Percentiles rank a stretch among this genome's conserved stretches.
These are phyloP conservation scores for Halcyon senegalensis DNA, from an alignment of 2,113 vertebrate genomes.

Conservation along the genomic window DNA sequence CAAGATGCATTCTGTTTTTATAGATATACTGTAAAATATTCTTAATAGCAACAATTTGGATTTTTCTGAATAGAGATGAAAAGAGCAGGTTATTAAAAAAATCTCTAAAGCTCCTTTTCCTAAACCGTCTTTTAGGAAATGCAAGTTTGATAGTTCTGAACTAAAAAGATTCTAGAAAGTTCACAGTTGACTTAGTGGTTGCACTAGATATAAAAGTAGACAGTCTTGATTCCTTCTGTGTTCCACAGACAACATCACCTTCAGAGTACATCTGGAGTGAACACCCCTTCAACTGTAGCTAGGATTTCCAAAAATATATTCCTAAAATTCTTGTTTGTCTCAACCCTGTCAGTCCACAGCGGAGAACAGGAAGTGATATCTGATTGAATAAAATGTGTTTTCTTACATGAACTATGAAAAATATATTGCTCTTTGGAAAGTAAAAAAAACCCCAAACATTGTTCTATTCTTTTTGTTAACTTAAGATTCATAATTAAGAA, in stretches of 20 bases:
- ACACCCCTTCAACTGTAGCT: constrained; percentile 25
- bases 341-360: constrained; percentile 44
- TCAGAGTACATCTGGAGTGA: constrained; percentile 43
- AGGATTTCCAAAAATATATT: constrained; percentile 2
- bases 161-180: constrained; percentile 14
- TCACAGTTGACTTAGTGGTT: constrained; percentile 16
- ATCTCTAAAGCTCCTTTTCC: constrained; percentile 15
- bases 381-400: constrained; percentile 39
- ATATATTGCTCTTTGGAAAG: constrained; percentile 33
- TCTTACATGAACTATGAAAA: constrained; percentile 56
- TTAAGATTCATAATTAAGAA: background rate
- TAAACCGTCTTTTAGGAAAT: constrained; percentile 15
- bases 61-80: constrained; percentile 11
- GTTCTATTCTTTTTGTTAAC: constrained; percentile 9
- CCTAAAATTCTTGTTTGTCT: constrained; percentile 6
- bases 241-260: constrained; percentile 18
- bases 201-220: constrained; percentile 46
- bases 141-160: constrained; percentile 6
- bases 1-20: background rate
- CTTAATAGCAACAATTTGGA: background rate
- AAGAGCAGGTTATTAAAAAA: constrained; percentile 31
- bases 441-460: background rate
- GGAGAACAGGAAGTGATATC: constrained; percentile 50
- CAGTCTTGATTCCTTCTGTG: background rate
- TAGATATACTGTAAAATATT: background rate